Conservation (phyloP, 2,888 invertebrate genomes). For the Agrochola circellaris region DNA sequence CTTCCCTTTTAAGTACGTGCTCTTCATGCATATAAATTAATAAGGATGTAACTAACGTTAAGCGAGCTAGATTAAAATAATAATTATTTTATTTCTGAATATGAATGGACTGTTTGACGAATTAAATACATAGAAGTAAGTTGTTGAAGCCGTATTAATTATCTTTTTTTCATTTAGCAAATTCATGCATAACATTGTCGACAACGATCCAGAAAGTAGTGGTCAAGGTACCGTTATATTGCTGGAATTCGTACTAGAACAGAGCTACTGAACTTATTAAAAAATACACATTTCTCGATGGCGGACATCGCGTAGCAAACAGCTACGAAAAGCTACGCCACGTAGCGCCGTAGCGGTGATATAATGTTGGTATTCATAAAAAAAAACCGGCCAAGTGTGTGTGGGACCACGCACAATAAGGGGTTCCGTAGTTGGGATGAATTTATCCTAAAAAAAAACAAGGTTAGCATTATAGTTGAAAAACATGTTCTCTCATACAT, state of each 20-base stretch:
- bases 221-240: background rate
- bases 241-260: background rate
- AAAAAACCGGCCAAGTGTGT: too few relatives aligned
- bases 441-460: too few relatives aligned
- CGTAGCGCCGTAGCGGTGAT: constrained; percentile 11
- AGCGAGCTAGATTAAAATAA: background rate
- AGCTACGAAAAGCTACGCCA: constrained; percentile 24
- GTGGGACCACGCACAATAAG: too few relatives aligned
- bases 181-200: background rate
- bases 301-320: constrained; percentile 12
- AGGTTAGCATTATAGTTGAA: too few relatives aligned
- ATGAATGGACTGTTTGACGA: too few relatives aligned
- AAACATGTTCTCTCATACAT: too few relatives aligned
- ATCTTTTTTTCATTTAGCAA: too few relatives aligned
- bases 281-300: background rate
- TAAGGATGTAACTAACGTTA: background rate
- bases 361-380: background rate
- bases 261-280: background rate
- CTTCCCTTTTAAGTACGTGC: constrained; percentile 13
- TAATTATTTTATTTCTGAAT: background rate
- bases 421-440: too few relatives aligned
- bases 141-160: too few relatives aligned
- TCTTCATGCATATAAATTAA: constrained; percentile 32
- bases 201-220: background rate
- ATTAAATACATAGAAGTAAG: too few relatives aligned